Base-by-base conservation (phyloP, 2,888 invertebrate species). In the Polyploca ridens region DNA sequence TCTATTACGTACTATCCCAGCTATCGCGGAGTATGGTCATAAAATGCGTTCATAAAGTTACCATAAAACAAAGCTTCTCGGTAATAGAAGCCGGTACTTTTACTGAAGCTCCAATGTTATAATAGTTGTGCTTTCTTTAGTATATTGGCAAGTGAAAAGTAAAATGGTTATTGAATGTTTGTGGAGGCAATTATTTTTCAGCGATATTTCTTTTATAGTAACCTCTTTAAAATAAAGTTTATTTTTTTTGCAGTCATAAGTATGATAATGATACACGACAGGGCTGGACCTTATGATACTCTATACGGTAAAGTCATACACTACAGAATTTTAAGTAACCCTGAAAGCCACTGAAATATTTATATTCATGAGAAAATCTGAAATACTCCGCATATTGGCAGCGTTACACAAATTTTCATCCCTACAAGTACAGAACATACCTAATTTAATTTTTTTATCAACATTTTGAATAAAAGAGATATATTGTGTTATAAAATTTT, bases 11-110 rank as follows among this genome's bases (percentile, higher is more conserved):
- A 54, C 54, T 54, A 54, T 10, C 19, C 54, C 16, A 54, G 54
- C 54, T 10, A 19, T 19, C 54, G 19, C 54, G 16, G 8, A 61
- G 33, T 61, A 33, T 54, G 66, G 76, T 69, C 71, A 69, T 80
- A 78, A 77, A 79, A 71, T 62, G 61, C 58, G 64, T 66, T 69
- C 70, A 68, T 79, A 76, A 79, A 81, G 63, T 62, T 64, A 63
- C 64, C 62, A 70, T 71, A 74, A 77, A 78, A 79, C 73, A 76
- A 73, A 74, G 75, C 64, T 67, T 65, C 62, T 67, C 33, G 62
- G 68, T 64, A 54, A 54, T 54, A 54, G 19, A 54, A 54, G 19
- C 19, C 10, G 19, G n/a, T 54, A 19, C 16, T 54, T 54, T 4
- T 54, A 54, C 54, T 54, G 54, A 16, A 16, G 16, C 49, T 16